Percentiles rank a stretch among this genome's conserved stretches.
Conservation (phyloP, 2,113 vertebrate genomes). For the Psettodes erumei region DNA sequence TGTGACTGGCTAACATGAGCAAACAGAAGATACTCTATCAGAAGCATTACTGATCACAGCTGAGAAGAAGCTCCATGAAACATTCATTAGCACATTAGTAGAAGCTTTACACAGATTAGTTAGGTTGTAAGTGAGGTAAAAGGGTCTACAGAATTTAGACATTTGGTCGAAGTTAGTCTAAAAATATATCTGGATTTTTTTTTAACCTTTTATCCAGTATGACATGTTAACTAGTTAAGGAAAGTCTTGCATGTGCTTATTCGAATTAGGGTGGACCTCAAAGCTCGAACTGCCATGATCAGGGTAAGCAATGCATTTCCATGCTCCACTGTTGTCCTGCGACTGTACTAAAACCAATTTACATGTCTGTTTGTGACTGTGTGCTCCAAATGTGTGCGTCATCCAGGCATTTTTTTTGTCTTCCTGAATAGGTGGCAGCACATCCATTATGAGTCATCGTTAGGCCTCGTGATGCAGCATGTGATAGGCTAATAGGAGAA, state of each 20-base stretch:
- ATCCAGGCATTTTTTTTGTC: not conserved
- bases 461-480: slow-evolving; percentile 30
- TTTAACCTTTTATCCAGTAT: not conserved
- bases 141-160: not conserved
- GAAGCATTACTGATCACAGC: not conserved
- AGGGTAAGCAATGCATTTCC: not conserved
- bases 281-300: not conserved
- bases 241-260: not conserved
- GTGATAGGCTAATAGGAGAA: slow-evolving; percentile 33
- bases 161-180: not conserved
- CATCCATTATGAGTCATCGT: slow-evolving; percentile 41
- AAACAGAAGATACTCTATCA: not conserved
- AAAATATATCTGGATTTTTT: not conserved
- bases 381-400: not conserved
- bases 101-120: not conserved
- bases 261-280: not conserved
- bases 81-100: not conserved
- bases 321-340: not conserved
- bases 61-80: not conserved
- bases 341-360: slow-evolving; percentile 6
- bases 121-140: not conserved
- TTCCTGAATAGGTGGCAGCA: slow-evolving; percentile 10
- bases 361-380: slow-evolving; percentile 4
- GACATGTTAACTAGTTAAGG: not conserved
- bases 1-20: not conserved